Conservation (phyloP, 1,140 invertebrate genomes). For the Meloidogyne chitwoodi region DNA sequence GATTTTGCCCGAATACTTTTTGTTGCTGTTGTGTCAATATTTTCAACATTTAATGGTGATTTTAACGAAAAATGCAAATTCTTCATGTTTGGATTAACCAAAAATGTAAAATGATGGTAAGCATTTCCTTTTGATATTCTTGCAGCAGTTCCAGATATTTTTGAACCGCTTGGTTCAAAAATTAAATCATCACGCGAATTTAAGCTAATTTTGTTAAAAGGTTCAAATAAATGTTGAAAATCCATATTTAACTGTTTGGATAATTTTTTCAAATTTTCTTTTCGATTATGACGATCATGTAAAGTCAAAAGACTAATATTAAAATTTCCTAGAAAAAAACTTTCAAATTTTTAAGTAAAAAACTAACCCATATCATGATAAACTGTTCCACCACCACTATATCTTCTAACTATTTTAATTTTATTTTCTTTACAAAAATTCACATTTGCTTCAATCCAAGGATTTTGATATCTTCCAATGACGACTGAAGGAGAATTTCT, state of each 20-base stretch:
- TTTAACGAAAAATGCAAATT: constrained; percentile 37
- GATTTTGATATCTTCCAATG: constrained; percentile 91
- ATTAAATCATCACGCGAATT: constrained; percentile 52
- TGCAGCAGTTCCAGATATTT: constrained; percentile 57
- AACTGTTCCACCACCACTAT: constrained; percentile 91
- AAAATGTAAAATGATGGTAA: constrained; percentile 56
- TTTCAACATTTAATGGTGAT: constrained; percentile 32
- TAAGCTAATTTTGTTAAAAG: background rate
- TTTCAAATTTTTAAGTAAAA: background rate
- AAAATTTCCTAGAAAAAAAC: constrained; percentile 41
- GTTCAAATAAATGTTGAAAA: constrained; percentile 19
- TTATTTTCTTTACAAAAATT: constrained; percentile 29
- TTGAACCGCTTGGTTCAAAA: constrained; percentile 43
- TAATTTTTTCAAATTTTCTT: constrained; percentile 46
- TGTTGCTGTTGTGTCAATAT: constrained; percentile 55
- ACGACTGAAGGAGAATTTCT: constrained; percentile 85
- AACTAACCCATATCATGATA: constrained; percentile 86
- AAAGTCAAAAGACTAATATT: constrained; percentile 51
- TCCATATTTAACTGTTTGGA: constrained; percentile 41
- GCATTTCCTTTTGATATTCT: constrained; percentile 47
- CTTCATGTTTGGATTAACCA: constrained; percentile 44
- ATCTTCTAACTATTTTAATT: constrained; percentile 71
- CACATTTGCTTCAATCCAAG: constrained; percentile 83
- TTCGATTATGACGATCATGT: constrained; percentile 47
- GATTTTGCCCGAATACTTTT: constrained; percentile 46